Conservation (phyloP, 2,797 vertebrate genomes). For the Podargus strigoides region DNA sequence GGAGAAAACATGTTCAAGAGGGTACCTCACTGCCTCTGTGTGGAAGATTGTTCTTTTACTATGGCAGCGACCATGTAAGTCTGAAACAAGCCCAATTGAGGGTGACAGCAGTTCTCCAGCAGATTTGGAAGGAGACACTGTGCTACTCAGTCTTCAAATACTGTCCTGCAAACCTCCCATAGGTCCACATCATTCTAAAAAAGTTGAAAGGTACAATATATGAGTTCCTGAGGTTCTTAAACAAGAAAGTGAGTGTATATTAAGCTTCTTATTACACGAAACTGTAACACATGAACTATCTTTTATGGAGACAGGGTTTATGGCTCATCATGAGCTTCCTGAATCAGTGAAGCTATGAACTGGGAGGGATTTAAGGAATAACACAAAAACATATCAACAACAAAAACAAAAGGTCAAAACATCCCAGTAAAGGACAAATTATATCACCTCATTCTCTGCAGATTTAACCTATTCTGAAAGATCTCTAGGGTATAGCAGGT, state of each 20-base stretch:
- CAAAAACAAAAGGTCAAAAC: not conserved
- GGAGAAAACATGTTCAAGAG: not conserved
- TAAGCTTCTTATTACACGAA: not conserved
- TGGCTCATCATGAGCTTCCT: not conserved
- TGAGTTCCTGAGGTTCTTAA: not conserved
- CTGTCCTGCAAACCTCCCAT: not conserved
- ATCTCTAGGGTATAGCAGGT: no score
- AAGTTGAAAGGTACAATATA: not conserved
- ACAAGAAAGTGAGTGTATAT: not conserved
- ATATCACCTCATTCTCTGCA: not conserved
- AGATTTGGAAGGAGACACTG: not conserved
- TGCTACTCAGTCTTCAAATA: not conserved
- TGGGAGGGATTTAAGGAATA: not conserved
- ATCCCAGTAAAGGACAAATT: not conserved
- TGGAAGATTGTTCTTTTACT: not conserved
- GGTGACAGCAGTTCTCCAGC: not conserved
- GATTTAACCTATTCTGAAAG: not conserved
- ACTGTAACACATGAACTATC: not conserved
- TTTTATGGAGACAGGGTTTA: not conserved
- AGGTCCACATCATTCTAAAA: not conserved
- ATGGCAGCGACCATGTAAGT: not conserved
- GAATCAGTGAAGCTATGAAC: not conserved
- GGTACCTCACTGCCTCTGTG: not conserved
- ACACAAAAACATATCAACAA: not conserved
- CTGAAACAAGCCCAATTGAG: not conserved